Base-by-base conservation (phyloP, 2,888 invertebrate species). In the Augochlorella aurata region DNA sequence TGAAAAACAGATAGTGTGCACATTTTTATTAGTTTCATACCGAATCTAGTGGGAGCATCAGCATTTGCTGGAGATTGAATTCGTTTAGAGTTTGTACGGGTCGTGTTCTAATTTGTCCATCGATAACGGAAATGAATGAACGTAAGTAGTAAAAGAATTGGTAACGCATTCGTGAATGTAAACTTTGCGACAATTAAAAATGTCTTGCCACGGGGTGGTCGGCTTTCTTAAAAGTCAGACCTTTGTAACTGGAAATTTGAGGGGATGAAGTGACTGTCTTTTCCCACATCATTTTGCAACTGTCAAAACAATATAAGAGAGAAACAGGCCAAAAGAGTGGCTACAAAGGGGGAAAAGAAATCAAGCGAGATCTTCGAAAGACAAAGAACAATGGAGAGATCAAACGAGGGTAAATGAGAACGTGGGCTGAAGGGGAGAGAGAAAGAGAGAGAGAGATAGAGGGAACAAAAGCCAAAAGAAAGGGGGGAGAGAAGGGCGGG, bases 381-480 rank as follows among this genome's bases (percentile, higher is more conserved):
- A 50, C 63, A 38, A 21, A 65, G 49, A 10, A 76, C 24, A 58
- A 67, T 24, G 44, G 47, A 12, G 77, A 18, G 44, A 45, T 58
- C 7, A 67, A 75, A 61, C 18, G 73, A 49, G 38, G 63, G 49
- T 65, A 49, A 77, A 21, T 5, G 24, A 77, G 47, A 47, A 58
- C 63, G 63, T 63, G 38, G 38, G 38, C 18, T 18, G 29, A 63
- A 38, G 38, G 38, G 7, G 63, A 14, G 1, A 10, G 10, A 12
- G 9, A 44, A n/a, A n/a, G 58, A 2, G 21, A 29, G 29, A 24
- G 18, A 12, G 9, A 44, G 24, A n/a, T 49, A 2, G 21, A 29
- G 29, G n/a, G 18, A 50, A 50, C 24, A 18, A 10, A n/a, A 54
- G 70, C 7, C 12, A 18, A 65, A 24, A 9, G n/a, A 18, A 29